Evolutionary conservation across 2,797 vertebrate species (phyloP), one percentile per base, ranked within the genome.

Genomic region (Sparus aurata): DNA sequence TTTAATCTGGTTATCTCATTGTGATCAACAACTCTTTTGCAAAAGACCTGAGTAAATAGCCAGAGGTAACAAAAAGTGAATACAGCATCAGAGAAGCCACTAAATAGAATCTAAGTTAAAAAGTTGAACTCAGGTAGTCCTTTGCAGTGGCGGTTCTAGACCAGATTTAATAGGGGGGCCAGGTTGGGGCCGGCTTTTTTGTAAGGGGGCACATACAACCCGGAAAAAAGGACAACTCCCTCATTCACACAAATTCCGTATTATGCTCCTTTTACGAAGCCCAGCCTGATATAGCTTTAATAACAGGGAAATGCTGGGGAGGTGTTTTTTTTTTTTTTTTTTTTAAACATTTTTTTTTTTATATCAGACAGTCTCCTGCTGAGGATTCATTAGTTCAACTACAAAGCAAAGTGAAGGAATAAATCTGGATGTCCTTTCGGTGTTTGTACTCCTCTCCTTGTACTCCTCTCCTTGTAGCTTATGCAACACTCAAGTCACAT

Each of bases 401-500:
- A 12, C 17, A 25, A 11, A 25, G 0, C 1, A 41, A 16, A 7
- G 34, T 30, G 2, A 53, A 20, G 6, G 13, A 41, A 25, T 52
- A 10, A 61, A 46, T 43, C 17, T 49, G 15, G 43, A 2, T 27
- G 46, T 38, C 1, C 1, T 38, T 6, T 34, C 38, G 1, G 12
- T 25, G 23, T 11, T 34, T 15, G 25, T 10, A 8, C 41, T 47
- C 25, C 47, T 1, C 27, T 43, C 16, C 12, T 27, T 25, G 23
- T 10, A 8, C 41, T 47, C 25, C 47, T 1, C 27, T 43, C 16
- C 12, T 27, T 25, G 23, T n/a, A n/a, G 22, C 54, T 82, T 73
- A 76, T 58, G 54, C 15, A 79, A 77, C 64, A 18, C 16, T n/a
- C 10, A 38, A 38, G 5, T 20, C 17, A 52, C 30, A 27, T 18